A percentile compares a stretch with the other conserved stretches of the same genome.
Evolutionary conservation across 2,888 invertebrate species (phyloP).

Genomic region (Eilema caniola): DNA sequence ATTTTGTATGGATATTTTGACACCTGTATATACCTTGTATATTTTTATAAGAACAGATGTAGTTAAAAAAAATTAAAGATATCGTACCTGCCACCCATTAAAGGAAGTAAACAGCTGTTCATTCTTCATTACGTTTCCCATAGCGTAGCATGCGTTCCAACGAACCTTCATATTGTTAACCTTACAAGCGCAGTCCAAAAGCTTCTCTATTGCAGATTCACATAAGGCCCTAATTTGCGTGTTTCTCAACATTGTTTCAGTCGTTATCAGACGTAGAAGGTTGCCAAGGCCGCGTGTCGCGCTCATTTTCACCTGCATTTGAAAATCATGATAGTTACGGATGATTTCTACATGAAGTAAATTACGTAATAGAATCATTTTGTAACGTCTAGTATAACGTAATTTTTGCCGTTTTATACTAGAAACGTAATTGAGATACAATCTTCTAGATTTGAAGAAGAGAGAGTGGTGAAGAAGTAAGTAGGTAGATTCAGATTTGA

Average conservation of each 20-base stretch:
- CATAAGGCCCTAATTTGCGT: conserved; percentile 84
- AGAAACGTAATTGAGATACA: neutral
- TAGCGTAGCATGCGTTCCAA: conserved; percentile 97
- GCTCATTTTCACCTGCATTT: conserved; percentile 88
- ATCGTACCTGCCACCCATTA: conserved; percentile 85
- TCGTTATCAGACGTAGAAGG: conserved; percentile 89
- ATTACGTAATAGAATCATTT: conserved; percentile 1
- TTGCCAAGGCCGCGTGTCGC: conserved; percentile 94
- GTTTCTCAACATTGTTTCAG: conserved; percentile 78
- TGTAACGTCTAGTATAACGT: neutral
- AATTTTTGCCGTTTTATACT: no score
- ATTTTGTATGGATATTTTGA: no score
- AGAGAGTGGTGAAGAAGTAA: neutral
- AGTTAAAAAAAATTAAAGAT: neutral
- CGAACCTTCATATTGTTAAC: conserved; percentile 94
- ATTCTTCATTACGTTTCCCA: conserved; percentile 92
- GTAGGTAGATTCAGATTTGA: neutral
- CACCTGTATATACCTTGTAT: no score
- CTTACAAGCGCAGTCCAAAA: conserved; percentile 90
- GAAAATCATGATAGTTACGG: conserved; percentile 1
- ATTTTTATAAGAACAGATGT: no score
- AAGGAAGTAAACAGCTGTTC: conserved; percentile 78
- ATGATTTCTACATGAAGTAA: neutral
- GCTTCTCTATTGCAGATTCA: conserved; percentile 88
- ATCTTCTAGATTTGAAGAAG: neutral